A percentile compares a stretch with the other conserved stretches of the same genome.
These are phyloP conservation scores for Neosilurus mollespiculum DNA, from an alignment of 2,797 vertebrate genomes.

Conservation along the genomic window DNA sequence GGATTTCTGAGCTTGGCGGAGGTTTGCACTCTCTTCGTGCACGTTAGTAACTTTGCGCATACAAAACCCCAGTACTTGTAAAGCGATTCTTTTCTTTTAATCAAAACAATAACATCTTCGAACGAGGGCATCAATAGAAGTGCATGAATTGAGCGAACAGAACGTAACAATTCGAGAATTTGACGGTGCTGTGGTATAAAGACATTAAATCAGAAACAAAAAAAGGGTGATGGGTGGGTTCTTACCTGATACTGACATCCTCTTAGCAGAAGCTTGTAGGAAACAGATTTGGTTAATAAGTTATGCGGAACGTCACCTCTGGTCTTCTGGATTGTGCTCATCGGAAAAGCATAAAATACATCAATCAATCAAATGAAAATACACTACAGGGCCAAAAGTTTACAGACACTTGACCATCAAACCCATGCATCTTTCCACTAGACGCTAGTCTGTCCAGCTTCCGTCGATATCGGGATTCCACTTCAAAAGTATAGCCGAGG, in stretches of 20 bases:
- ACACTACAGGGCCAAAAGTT: background rate
- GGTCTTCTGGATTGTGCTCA: background rate
- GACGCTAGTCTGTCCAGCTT: too few species aligned
- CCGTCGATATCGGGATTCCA: background rate
- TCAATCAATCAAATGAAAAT: conserved; percentile 1
- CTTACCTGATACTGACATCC: conserved; percentile 11
- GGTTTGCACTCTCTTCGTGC: too few species aligned
- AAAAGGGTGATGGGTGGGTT: background rate
- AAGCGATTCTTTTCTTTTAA: background rate
- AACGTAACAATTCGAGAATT: background rate
- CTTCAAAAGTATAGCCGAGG: background rate
- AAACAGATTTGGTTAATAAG: conserved; percentile 29
- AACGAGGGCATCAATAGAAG: background rate
- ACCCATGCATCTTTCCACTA: background rate
- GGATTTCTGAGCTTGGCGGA: too few species aligned
- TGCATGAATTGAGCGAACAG: background rate
- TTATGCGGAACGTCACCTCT: conserved; percentile 1
- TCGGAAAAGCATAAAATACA: background rate
- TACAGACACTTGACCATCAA: background rate
- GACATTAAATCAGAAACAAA: background rate
- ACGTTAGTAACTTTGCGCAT: background rate
- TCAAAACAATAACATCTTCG: background rate
- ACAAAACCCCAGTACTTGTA: background rate
- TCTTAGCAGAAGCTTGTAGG: conserved; percentile 24
- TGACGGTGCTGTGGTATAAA: conserved; percentile 10